Percentiles rank a stretch among this genome's conserved stretches.
phyloP scores from a whole-genome alignment of 2,888 invertebrate genomes.

The Polietes domitor region DNA sequence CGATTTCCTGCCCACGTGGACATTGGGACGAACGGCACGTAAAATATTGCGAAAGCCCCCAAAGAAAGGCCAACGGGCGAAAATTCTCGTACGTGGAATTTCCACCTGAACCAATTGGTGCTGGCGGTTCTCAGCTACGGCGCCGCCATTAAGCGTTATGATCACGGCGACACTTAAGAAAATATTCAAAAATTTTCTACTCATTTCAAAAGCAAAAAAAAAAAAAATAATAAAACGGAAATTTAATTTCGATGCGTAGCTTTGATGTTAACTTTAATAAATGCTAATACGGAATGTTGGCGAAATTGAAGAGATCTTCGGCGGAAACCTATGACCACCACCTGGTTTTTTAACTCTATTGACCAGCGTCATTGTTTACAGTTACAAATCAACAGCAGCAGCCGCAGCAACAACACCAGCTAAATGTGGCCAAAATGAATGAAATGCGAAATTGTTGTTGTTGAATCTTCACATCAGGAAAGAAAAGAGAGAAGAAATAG shows the following conservation, averaged over 20 bases:
- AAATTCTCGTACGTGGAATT: constrained; percentile 82
- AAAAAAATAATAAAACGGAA: neutral
- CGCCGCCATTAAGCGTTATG: neutral
- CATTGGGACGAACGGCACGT: constrained; percentile 72
- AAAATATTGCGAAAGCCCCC: constrained; percentile 74
- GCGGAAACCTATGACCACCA: constrained; percentile 5
- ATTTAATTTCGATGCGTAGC: neutral
- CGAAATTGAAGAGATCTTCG: constrained; percentile 21
- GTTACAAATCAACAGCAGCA: constrained; percentile 21
- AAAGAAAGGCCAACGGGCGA: constrained; percentile 74
- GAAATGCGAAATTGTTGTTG: constrained; percentile 12
- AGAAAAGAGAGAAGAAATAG: too few relatives aligned
- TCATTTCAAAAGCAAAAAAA: neutral
- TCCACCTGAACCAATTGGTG: constrained; percentile 81
- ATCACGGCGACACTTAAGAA: neutral
- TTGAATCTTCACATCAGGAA: too few relatives aligned
- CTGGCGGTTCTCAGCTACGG: neutral
- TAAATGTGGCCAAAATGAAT: neutral
- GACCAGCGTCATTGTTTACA: constrained; percentile 6
- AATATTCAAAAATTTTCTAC: neutral
- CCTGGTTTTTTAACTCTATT: neutral
- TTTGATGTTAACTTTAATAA: constrained; percentile 41
- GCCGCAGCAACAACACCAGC: neutral
- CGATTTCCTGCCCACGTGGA: constrained; percentile 70
- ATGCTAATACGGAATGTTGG: constrained; percentile 39